Conservation (phyloP, 1,140 invertebrate species). For the Diuraphis noxia region DNA sequence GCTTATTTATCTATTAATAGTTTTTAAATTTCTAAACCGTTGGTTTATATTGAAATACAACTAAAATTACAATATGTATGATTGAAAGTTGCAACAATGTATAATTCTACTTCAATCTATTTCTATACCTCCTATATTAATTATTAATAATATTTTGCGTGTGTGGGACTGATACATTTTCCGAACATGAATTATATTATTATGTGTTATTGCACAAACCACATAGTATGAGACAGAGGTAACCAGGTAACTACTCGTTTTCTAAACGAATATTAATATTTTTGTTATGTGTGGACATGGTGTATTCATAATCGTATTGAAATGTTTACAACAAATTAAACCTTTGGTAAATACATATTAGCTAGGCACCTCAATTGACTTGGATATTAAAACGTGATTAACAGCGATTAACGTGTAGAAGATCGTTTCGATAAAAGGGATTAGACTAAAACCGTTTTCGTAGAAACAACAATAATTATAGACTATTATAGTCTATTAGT, state of each 20-base stretch:
- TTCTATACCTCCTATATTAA: background rate
- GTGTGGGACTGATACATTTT: background rate
- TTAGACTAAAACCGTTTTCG: background rate
- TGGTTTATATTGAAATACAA: background rate
- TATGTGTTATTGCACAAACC: background rate
- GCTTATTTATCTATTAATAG: background rate
- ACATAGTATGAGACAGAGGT: background rate
- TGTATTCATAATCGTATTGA: background rate
- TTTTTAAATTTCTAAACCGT: background rate
- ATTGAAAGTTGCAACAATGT: background rate
- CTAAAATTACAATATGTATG: background rate
- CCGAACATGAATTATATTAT: background rate
- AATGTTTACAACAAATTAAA: background rate
- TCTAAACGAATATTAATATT: background rate
- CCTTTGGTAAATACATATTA: background rate
- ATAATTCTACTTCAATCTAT: background rate
- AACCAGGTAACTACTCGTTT: background rate
- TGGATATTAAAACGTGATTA: background rate
- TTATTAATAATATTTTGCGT: background rate
- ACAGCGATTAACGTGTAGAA: background rate
- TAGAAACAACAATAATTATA: conserved; percentile 3
- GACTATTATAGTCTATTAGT: too few species aligned
- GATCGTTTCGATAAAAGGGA: background rate
- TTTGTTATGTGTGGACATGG: background rate
- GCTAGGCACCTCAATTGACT: background rate